Conservation (phyloP, 2,797 vertebrate species). For the Bovichtus variegatus region DNA sequence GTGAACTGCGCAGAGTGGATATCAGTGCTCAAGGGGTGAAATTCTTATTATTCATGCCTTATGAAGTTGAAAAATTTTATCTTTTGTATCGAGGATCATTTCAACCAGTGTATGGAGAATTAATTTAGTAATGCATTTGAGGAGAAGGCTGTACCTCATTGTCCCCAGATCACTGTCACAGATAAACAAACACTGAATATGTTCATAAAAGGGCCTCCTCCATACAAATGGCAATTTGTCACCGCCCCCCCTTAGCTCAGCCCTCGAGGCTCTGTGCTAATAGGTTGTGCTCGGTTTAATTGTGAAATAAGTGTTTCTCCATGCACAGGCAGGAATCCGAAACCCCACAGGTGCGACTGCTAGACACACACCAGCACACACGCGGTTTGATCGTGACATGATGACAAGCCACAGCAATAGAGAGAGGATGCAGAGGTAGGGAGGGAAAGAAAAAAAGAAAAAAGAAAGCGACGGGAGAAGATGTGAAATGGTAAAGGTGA, state of each 20-base stretch:
- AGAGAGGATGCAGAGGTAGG: conserved; percentile 23
- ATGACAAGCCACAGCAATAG: conserved; percentile 26
- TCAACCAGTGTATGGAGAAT: conserved; percentile 1
- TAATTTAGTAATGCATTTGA: conserved; percentile 18
- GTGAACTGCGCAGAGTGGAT: conserved; percentile 23
- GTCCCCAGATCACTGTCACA: conserved; percentile 24
- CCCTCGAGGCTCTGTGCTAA: conserved; percentile 64
- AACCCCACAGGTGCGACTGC: conserved; percentile 66
- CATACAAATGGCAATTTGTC: conserved; percentile 78
- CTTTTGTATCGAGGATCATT: conserved; percentile 19
- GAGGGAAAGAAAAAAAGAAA: not conserved
- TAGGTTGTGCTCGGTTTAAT: conserved; percentile 71
- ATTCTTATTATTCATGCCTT: conserved; percentile 12
- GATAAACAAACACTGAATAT: conserved; percentile 54
- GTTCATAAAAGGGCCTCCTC: conserved; percentile 45
- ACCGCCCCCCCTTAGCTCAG: conserved; percentile 51
- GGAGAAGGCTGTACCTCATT: not conserved
- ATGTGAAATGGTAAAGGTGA: conserved; percentile 40
- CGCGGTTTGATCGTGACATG: conserved; percentile 38
- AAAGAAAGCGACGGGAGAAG: conserved; percentile 20
- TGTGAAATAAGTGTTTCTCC: conserved; percentile 76
- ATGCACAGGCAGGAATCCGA: conserved; percentile 70
- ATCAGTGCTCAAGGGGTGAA: not conserved
- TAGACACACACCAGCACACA: conserved; percentile 11
- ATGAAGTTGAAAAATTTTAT: conserved; percentile 1